phyloP scores from a whole-genome alignment of 2,113 vertebrate species.

The Plecturocebus donacophilus region DNA sequence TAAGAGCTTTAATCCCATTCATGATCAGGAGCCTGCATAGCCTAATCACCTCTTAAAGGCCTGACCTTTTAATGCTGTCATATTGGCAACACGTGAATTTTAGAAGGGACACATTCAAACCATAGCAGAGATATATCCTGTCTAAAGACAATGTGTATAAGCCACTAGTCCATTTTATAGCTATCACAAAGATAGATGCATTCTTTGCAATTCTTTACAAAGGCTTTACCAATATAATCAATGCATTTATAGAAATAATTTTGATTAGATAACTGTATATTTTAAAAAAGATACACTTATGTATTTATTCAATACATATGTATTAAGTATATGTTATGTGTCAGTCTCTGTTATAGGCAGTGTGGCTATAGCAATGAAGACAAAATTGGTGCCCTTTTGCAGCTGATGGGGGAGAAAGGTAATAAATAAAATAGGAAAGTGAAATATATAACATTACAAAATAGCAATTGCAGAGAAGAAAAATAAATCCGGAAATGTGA shows the following conservation, averaged over 20 bases:
- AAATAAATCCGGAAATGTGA: background rate
- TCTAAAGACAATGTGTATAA: background rate
- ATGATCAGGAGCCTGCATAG: background rate
- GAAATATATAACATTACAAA: background rate
- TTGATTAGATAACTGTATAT: background rate
- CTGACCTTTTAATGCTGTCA: background rate
- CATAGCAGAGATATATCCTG: background rate
- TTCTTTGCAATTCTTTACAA: background rate
- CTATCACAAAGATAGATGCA: accelerated
- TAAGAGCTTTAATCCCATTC: background rate
- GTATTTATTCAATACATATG: background rate
- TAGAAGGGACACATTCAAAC: background rate
- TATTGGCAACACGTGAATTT: background rate
- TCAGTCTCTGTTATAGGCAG: background rate
- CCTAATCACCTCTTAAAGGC: background rate
- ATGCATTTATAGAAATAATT: background rate
- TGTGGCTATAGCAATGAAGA: background rate
- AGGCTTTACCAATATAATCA: background rate
- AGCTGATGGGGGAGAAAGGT: background rate
- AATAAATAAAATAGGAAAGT: background rate
- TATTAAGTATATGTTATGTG: background rate
- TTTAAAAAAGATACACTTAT: background rate
- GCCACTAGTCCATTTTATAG: background rate
- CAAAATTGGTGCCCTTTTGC: background rate
- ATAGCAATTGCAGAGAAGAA: background rate